A percentile compares a stretch with the other conserved stretches of the same genome.
phyloP scores from a whole-genome alignment of 2,888 invertebrate species.

The Caenorhabditis afra region DNA sequence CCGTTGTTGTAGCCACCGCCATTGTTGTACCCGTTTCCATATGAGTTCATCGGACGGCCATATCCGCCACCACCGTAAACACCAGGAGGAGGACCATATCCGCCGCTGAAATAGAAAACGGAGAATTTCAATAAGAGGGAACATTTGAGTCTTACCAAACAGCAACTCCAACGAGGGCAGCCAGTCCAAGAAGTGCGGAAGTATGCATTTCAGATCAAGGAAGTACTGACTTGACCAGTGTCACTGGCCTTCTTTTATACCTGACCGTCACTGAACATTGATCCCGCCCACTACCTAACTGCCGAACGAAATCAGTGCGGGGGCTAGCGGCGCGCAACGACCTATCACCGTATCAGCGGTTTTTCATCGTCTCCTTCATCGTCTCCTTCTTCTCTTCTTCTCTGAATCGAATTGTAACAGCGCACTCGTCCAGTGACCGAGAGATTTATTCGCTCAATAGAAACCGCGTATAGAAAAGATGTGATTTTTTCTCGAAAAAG shows the following conservation, averaged over 20 bases:
- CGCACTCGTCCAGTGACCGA: slow-evolving; percentile 48
- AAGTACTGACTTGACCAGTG: slow-evolving; percentile 19
- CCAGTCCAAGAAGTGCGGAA: slow-evolving; percentile 44
- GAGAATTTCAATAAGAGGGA: background rate
- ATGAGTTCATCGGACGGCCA: slow-evolving; percentile 41
- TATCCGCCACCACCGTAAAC: slow-evolving; percentile 51
- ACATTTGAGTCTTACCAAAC: slow-evolving; percentile 44
- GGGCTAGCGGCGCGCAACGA: background rate
- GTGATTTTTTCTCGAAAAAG: slow-evolving; percentile 15
- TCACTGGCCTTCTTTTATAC: slow-evolving; percentile 23
- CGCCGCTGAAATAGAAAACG: slow-evolving; percentile 33
- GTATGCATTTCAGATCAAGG: slow-evolving; percentile 49
- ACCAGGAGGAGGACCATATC: slow-evolving; percentile 44
- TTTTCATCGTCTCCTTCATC: slow-evolving; percentile 41
- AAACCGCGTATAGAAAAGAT: slow-evolving; percentile 59
- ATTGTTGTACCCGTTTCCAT: slow-evolving; percentile 38
- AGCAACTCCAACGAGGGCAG: slow-evolving; percentile 39
- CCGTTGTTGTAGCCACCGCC: slow-evolving; percentile 8
- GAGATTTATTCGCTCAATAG: slow-evolving; percentile 61
- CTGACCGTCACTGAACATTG: slow-evolving; percentile 21
- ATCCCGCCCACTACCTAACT: slow-evolving; percentile 31
- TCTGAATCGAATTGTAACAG: slow-evolving; percentile 50
- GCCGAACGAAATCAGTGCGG: slow-evolving; percentile 43
- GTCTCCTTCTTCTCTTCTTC: background rate
- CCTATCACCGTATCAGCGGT: slow-evolving; percentile 30